A percentile compares a stretch with the other conserved stretches of the same genome.
Conservation (phyloP, 2,113 vertebrate species). For the Bolborhynchus lineola region DNA sequence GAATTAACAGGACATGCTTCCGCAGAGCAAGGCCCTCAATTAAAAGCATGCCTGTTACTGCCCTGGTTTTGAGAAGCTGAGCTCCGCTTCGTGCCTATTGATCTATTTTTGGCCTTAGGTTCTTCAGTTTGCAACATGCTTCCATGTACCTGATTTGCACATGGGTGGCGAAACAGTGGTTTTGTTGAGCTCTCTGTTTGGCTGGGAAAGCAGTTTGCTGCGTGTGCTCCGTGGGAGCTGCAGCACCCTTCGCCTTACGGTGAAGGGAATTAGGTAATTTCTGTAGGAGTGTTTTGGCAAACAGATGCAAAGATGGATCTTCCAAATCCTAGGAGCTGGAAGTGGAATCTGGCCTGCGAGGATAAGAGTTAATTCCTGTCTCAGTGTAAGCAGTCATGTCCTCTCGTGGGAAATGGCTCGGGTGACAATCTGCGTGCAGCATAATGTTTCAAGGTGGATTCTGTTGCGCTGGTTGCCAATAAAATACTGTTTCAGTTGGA, state of each 20-base stretch:
- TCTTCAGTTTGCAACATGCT: neutral
- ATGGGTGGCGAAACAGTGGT: neutral
- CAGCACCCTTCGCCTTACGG: neutral
- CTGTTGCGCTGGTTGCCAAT: neutral
- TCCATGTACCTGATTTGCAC: neutral
- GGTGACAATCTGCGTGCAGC: neutral
- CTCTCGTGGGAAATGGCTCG: neutral
- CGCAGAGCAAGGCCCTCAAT: neutral
- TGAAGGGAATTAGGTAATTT: neutral
- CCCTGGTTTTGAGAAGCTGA: neutral
- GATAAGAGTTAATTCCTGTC: neutral
- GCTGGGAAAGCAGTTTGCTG: neutral
- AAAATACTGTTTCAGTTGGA: neutral
- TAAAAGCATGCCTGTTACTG: neutral
- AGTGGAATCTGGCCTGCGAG: neutral
- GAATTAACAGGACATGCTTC: neutral
- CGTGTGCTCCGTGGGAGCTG: rapidly evolving
- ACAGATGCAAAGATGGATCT: neutral
- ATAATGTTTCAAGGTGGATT: neutral
- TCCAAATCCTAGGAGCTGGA: neutral
- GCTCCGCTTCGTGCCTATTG: neutral
- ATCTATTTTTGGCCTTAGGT: neutral
- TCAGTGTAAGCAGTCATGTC: neutral
- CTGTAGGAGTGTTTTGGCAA: neutral
- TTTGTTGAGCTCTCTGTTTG: neutral